A percentile compares a stretch with the other conserved stretches of the same genome.
Conservation (phyloP, 2,888 invertebrate species). For the Mechanitis mazaeus region DNA sequence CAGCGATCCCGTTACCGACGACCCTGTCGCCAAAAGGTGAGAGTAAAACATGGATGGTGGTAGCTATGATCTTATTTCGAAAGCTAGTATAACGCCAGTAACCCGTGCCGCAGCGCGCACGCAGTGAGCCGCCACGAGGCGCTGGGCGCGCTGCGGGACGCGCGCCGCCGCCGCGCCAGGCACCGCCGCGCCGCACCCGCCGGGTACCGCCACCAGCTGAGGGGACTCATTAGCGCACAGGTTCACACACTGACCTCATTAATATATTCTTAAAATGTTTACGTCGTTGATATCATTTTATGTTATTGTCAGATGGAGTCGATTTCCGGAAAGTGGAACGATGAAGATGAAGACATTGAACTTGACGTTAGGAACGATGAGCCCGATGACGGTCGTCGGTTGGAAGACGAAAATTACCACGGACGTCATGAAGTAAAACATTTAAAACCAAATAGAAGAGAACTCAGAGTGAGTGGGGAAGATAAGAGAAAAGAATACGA, state of each 20-base stretch:
- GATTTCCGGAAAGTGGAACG: conserved; percentile 8
- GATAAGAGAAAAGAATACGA: conserved; percentile 5
- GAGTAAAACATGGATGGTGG: neutral
- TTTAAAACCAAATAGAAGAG: no score
- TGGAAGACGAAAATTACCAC: no score
- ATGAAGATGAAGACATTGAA: neutral
- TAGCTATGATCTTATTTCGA: neutral
- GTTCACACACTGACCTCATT: conserved; percentile 32
- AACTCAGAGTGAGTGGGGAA: neutral
- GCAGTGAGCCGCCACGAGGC: no score
- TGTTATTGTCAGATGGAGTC: conserved; percentile 44
- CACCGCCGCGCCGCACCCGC: conserved; percentile 76
- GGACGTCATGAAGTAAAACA: no score
- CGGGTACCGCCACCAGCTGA: conserved; percentile 75
- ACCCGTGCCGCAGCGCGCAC: no score
- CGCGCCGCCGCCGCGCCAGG: conserved; percentile 77
- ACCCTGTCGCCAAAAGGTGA: neutral
- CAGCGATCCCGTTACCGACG: neutral
- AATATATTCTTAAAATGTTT: neutral
- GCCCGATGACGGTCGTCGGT: neutral
- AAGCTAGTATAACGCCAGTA: no score
- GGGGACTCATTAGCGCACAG: conserved; percentile 78
- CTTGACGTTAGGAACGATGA: neutral
- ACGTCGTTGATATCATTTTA: neutral
- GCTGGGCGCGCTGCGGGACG: conserved; percentile 74